A percentile compares a stretch with the other conserved stretches of the same genome.
phyloP scores from a whole-genome alignment of 2,797 vertebrate genomes.

The Syndactyla subalaris region DNA sequence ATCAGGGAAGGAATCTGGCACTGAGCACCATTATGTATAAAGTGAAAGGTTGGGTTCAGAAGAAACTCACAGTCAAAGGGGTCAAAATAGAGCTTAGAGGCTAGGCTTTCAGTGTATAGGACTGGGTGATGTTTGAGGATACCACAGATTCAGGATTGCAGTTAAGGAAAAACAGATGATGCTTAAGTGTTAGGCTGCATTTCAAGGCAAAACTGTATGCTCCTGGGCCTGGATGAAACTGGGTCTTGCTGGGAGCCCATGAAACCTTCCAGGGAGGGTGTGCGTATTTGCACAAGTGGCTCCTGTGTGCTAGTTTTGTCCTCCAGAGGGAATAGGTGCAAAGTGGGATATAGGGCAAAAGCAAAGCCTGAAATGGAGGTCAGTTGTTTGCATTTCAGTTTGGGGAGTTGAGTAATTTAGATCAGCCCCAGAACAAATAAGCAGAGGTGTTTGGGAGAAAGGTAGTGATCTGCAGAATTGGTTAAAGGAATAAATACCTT shows the following conservation, averaged over 20 bases:
- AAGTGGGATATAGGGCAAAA: slow-evolving; percentile 17
- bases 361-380: not conserved
- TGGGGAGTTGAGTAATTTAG: not conserved
- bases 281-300: not conserved
- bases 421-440: not conserved
- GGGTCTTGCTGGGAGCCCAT: not conserved
- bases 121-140: not conserved
- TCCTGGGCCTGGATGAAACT: not conserved
- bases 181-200: not conserved
- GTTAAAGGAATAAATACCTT: not conserved
- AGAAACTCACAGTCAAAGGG: not conserved
- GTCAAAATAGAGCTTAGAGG: not conserved
- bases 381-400: not conserved
- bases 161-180: not conserved
- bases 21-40: not conserved
- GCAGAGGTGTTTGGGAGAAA: not conserved
- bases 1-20: not conserved
- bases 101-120: not conserved
- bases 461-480: not conserved
- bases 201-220: not conserved
- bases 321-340: not conserved
- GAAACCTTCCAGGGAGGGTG: not conserved
- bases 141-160: not conserved
- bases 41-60: not conserved
- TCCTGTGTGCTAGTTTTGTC: slow-evolving; percentile 30